These are phyloP conservation scores for Drosophila ambigua DNA, from an alignment of 1,140 invertebrate species.

Conservation along the genomic window DNA sequence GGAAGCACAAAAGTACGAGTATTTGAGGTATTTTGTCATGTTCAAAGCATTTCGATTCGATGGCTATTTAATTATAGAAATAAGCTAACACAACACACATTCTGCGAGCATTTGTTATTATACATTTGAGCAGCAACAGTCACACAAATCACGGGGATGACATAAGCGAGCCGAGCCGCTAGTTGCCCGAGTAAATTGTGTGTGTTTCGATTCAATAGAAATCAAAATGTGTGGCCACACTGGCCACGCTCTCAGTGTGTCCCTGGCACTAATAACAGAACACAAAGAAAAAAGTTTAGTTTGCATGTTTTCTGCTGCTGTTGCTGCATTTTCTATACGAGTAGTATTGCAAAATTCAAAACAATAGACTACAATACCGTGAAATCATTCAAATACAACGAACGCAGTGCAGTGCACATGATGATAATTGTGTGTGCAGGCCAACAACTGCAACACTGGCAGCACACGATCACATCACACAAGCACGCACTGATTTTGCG, in stretches of 20 bases:
- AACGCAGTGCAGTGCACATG: not conserved
- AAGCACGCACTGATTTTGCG: conserved; percentile 26
- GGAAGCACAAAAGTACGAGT: conserved; percentile 31
- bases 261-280: conserved; percentile 60
- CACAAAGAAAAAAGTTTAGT: conserved; percentile 13
- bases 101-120: conserved; percentile 19
- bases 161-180: conserved; percentile 48
- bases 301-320: conserved; percentile 35
- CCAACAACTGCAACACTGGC: conserved; percentile 41
- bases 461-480: conserved; percentile 5
- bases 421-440: conserved; percentile 43
- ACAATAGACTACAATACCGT: conserved; percentile 40
- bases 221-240: conserved; percentile 44
- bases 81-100: conserved; percentile 33
- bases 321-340: conserved; percentile 46
- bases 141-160: conserved; percentile 46
- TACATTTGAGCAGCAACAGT: not conserved
- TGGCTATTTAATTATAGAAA: conserved; percentile 58
- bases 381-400: conserved; percentile 28
- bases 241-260: conserved; percentile 2
- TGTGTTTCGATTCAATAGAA: conserved; percentile 52
- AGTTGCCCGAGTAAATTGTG: conserved; percentile 41
- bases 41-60: conserved; percentile 38
- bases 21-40: conserved; percentile 53
- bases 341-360: conserved; percentile 50